Evolutionary conservation across 1,140 invertebrate species (phyloP).

Genomic region (Hesperophylax magnus): DNA sequence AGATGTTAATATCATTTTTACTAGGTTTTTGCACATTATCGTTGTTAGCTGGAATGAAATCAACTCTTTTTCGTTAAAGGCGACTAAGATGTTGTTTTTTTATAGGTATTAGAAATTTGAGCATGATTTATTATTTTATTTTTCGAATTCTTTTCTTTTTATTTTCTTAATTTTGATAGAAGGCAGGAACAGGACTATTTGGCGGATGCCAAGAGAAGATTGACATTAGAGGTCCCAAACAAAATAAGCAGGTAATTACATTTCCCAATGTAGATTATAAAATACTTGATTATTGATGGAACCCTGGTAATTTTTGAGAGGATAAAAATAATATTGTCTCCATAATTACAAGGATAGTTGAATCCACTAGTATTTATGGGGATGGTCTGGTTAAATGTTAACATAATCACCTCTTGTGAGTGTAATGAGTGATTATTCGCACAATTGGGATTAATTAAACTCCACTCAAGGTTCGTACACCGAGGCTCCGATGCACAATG

Average conservation of each 20-base stretch:
- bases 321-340: too few species aligned
- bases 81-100: constrained; percentile 3
- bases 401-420: too few species aligned
- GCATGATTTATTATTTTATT: constrained; percentile 35
- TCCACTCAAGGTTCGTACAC: too few species aligned
- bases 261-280: too few species aligned
- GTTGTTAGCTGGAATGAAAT: constrained; percentile 26
- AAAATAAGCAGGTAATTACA: constrained; percentile 44
- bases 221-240: constrained; percentile 44
- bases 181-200: constrained; percentile 43
- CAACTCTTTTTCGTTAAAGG: not conserved
- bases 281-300: too few species aligned
- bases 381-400: too few species aligned
- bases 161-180: constrained; percentile 45
- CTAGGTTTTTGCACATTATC: constrained; percentile 26
- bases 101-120: constrained; percentile 8
- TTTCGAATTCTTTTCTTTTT: constrained; percentile 40
- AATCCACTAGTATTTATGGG: too few species aligned
- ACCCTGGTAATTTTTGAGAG: too few species aligned
- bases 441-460: too few species aligned
- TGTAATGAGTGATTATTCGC: too few species aligned
- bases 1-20: constrained; percentile 20
- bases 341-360: too few species aligned
- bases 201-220: constrained; percentile 46
- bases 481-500: too few species aligned